A percentile compares a stretch with the other conserved stretches of the same genome.
Conservation (phyloP, 1,140 invertebrate genomes). For the Branchinecta lynchi region DNA sequence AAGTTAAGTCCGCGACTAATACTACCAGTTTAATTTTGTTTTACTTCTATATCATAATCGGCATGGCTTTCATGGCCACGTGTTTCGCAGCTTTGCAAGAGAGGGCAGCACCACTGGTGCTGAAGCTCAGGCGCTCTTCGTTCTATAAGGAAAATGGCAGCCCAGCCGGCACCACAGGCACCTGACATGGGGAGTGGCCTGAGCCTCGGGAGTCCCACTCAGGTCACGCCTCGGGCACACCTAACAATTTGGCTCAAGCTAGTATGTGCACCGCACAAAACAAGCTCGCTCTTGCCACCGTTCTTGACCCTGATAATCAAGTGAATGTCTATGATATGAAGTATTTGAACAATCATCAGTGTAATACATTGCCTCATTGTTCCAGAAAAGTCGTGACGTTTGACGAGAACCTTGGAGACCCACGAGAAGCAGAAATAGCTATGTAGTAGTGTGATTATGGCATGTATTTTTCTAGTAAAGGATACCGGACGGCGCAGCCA, state of each 20-base stretch:
- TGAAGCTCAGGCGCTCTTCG: not conserved
- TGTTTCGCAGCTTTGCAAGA: slow-evolving; percentile 2
- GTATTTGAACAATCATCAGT: not conserved
- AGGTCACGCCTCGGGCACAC: not conserved
- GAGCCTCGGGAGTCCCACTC: not conserved
- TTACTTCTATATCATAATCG: not conserved
- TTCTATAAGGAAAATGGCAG: not conserved
- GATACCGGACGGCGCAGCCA: no score
- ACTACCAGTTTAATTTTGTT: not conserved
- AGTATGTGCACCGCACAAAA: not conserved
- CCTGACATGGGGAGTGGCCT: slow-evolving; percentile 8
- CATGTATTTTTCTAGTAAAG: no score
- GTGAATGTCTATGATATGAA: not conserved
- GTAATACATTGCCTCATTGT: not conserved
- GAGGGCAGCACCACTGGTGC: not conserved
- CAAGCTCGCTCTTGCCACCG: not conserved
- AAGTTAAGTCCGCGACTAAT: not conserved
- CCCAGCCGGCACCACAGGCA: not conserved
- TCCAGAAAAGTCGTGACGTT: not conserved
- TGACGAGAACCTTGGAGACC: not conserved
- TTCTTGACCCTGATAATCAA: not conserved
- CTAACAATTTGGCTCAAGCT: not conserved
- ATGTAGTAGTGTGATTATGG: not conserved
- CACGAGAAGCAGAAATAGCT: not conserved
- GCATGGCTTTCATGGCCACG: slow-evolving; percentile 6